Conservation (phyloP, 2,113 vertebrate genomes). For the Oncorhynchus kisutch region DNA sequence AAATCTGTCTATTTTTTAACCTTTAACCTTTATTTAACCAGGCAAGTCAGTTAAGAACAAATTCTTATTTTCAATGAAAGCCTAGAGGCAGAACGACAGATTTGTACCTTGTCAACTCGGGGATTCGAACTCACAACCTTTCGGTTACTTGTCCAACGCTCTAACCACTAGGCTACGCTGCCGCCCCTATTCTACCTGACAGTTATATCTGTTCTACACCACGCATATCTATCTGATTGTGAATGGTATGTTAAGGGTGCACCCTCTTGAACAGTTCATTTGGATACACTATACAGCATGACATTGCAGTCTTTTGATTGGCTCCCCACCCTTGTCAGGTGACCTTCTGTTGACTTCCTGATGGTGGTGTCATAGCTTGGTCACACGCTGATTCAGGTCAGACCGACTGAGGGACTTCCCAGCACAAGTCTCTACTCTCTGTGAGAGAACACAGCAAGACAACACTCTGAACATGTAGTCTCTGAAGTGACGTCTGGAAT, state of each 20-base stretch:
- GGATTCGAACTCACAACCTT: no score
- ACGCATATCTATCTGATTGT: neutral
- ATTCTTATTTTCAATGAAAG: no score
- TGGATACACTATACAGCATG: neutral
- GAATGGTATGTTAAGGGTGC: no score
- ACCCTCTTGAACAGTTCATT: no score
- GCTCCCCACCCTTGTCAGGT: conserved; percentile 46
- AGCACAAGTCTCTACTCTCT: neutral
- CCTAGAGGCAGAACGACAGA: no score
- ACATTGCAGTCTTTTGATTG: conserved; percentile 47
- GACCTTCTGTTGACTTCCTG: conserved; percentile 61
- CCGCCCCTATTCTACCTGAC: conserved; percentile 3
- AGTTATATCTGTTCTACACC: conserved; percentile 13
- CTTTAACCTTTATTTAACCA: no score
- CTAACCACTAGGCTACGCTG: no score
- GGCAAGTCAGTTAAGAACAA: no score
- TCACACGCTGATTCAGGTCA: conserved; percentile 51
- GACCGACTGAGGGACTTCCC: conserved; percentile 45
- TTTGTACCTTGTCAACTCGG: no score
- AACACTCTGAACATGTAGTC: neutral
- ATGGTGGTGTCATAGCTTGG: conserved; percentile 63
- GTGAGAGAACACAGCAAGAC: neutral
- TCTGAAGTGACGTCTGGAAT: neutral
- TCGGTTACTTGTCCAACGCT: no score
- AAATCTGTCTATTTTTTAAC: no score